Base-by-base conservation (phyloP, 1,140 invertebrate genomes). In the Bombus haemorrhoidalis region DNA sequence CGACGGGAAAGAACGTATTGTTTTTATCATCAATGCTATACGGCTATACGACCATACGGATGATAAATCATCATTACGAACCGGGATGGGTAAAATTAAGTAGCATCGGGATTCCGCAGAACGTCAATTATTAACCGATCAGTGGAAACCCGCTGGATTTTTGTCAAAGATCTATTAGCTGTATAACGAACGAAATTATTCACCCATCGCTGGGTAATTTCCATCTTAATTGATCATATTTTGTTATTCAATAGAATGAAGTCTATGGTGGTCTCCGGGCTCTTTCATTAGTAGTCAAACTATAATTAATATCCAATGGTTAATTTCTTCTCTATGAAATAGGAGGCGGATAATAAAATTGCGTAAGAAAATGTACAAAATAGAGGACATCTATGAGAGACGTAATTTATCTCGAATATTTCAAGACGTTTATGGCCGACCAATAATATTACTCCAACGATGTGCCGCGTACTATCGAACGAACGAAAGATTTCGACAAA, bases 401-500 rank as follows among this genome's bases (percentile, higher is more conserved):
- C 15, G 15, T 39, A 25, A 53, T 53, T 28, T 43, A 47, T 53
- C 22, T 13, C 10, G 6, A 37, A 75, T 34, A 41, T 62, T 13
- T 18, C 22, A 3, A 5, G 37, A 39, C 74, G 18, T 76, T 59
- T 37, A 39, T 8, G 13, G 3, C 57, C 34, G 18, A 39, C 13
- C 74, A 32, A 34, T 28, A 4, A 34, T 75, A 57, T 34, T 25
- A 22, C 1, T 12, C 3, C 25, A 12, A 34, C 6, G 68, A n/a
- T 43, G 13, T 22, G 2, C n/a, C 13, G 41, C 25, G 25, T 1
- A 57, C 32, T n/a, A 53, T 53, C 43, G 4, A 53, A 34, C 25
- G 41, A 9, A 47, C 39, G 41, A 75, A 41, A 82, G 84, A 81
- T 74, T 89, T 73, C 37, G 74, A 69, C 81, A 69, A 88, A 85